A percentile compares a stretch with the other conserved stretches of the same genome.
Evolutionary conservation across 2,888 invertebrate genomes (phyloP).

Genomic region (Ernsta delagoae): DNA sequence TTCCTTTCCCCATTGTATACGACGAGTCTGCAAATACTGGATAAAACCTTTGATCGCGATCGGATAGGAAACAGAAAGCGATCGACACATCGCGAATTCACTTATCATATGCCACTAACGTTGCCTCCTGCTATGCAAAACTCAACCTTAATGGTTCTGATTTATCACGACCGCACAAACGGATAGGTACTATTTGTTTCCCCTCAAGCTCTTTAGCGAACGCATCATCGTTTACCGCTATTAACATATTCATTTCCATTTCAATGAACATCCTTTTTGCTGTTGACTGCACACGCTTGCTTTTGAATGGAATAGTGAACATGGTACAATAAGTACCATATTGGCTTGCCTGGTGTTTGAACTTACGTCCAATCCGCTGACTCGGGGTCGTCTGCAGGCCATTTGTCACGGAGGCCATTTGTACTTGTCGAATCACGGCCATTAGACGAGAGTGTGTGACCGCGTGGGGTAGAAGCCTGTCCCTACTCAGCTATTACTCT

Average conservation of each 20-base stretch:
- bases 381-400: constrained; percentile 78
- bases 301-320: constrained; percentile 46
- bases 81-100: constrained; percentile 67
- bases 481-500: constrained; percentile 61
- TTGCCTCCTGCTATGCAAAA: constrained; percentile 46
- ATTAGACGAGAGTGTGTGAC: constrained; percentile 84
- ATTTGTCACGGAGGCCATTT: constrained; percentile 85
- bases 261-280: constrained; percentile 46
- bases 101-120: constrained; percentile 63
- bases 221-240: constrained; percentile 49
- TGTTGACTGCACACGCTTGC: constrained; percentile 43
- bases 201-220: constrained; percentile 42
- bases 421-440: constrained; percentile 86
- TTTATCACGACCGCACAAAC: constrained; percentile 44
- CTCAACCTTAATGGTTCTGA: constrained; percentile 53
- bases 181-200: constrained; percentile 44
- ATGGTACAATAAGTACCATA: constrained; percentile 62
- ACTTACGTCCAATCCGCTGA: constrained; percentile 70
- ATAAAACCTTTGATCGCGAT: constrained; percentile 73
- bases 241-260: constrained; percentile 49
- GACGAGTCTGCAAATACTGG: constrained; percentile 57
- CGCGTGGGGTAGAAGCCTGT: constrained; percentile 75
- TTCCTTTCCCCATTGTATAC: constrained; percentile 56
- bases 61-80: constrained; percentile 70
- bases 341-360: constrained; percentile 68